Base-by-base conservation (phyloP, 2,113 vertebrate species). In the Indicator indicator region DNA sequence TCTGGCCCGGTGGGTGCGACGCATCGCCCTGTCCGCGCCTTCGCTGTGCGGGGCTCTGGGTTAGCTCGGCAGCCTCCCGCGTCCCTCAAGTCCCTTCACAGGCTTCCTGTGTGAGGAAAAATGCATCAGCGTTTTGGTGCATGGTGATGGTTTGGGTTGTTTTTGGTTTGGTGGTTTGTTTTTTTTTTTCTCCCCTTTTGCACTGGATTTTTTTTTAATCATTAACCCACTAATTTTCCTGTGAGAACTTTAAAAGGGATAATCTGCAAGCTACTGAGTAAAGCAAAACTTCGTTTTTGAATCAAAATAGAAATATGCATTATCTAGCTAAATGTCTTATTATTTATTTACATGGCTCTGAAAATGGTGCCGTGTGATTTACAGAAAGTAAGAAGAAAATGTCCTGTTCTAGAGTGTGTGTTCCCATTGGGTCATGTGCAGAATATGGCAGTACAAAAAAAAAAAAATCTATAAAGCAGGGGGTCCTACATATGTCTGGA, bases 291-390 rank as follows among this genome's bases (percentile, higher is more conserved):
- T 10, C 32, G 54, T 65, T 67, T 93, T 75, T 50, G 38, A 69
- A 21, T 64, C 44, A 9, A 52, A 80, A 32, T 4, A 50, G 71
- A 63, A 81, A 75, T 18, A 8, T 3, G 36, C 59, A 5, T 76
- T 90, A 28, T 76, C 59, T 36, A 10, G 9, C 78, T 32, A 55
- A 76, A 84, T 5, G 16, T 69, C 83, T 74, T 70, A 62, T 84
- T 64, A 63, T 83, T 89, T 94, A 92, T 94, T 95, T 94, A 89
- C 46, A 0, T 24, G n/a, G 54, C 33, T 82, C 64, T 68, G 87
- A 76, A 91, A 91, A 85, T 59, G 83, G 60, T 83, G 90, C 92
- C 23, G 6, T 56, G 69, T 60, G 64, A 64, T 77, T 92, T 91
- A 83, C 83, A 32, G 89, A 93, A 87, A 83, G 55, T 21, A 10